A percentile compares a stretch with the other conserved stretches of the same genome.
Conservation (phyloP, 1,140 invertebrate genomes). For the Drosophila navojoa region DNA sequence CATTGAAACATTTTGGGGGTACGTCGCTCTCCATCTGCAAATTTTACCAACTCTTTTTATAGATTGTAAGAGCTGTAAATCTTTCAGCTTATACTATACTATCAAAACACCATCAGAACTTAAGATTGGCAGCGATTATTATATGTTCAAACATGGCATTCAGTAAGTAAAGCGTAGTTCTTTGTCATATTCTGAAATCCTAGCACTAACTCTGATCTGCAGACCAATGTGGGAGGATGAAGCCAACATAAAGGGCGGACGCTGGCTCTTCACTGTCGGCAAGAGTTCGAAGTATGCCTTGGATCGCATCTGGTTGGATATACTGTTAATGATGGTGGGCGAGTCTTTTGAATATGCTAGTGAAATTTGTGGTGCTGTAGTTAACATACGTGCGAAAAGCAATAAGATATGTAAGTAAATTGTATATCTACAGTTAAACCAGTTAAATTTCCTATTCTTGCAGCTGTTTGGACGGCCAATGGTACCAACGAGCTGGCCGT, state of each 20-base stretch:
- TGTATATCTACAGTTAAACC: not conserved
- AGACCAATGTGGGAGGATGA: constrained; percentile 99
- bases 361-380: constrained; percentile 97
- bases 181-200: constrained; percentile 93
- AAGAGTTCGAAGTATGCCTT: constrained; percentile 93
- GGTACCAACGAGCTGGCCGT: constrained; percentile 89
- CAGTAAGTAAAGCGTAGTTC: constrained; percentile 87
- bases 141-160: constrained; percentile 97
- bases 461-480: constrained; percentile 78
- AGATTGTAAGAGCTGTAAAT: not conserved
- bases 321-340: constrained; percentile 93
- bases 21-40: constrained; percentile 84
- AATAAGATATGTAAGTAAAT: constrained; percentile 91
- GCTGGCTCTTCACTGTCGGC: constrained; percentile 96
- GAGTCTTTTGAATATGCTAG: constrained; percentile 97
- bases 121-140: constrained; percentile 96
- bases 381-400: constrained; percentile 94
- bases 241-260: constrained; percentile 93
- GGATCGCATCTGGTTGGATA: constrained; percentile 97
- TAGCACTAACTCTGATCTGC: constrained; percentile 70
- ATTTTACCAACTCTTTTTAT: constrained; percentile 85
- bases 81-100: constrained; percentile 97
- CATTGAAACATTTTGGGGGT: constrained; percentile 98
- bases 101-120: constrained; percentile 97
- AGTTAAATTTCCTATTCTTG: constrained; percentile 84